A percentile compares a stretch with the other conserved stretches of the same genome.
Conservation (phyloP, 2,797 vertebrate genomes). For the Anas bernieri region DNA sequence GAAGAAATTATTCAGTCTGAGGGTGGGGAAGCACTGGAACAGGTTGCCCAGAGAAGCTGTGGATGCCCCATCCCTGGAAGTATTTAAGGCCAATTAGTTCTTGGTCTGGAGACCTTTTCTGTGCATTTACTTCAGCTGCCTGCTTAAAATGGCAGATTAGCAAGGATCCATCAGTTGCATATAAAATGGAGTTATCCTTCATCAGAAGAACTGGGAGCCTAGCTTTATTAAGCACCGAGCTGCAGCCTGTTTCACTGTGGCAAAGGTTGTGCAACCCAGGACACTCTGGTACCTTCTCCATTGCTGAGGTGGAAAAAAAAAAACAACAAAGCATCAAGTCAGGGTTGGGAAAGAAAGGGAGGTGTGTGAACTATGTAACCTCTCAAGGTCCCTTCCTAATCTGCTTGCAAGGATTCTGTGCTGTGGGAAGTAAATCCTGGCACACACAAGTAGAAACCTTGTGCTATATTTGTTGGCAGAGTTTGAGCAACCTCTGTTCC, state of each 20-base stretch:
- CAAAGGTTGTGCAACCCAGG: background rate
- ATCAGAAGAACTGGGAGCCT: background rate
- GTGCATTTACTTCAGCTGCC: background rate
- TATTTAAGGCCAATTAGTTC: background rate
- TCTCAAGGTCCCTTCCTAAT: background rate
- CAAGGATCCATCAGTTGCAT: background rate
- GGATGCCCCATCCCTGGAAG: too few species aligned
- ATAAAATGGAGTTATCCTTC: background rate
- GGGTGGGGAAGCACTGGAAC: too few species aligned
- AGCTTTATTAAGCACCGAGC: background rate
- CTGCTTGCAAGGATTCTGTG: background rate
- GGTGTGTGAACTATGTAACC: background rate
- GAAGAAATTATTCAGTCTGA: too few species aligned
- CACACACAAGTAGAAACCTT: background rate
- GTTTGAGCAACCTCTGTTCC: background rate
- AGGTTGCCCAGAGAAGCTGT: too few species aligned
- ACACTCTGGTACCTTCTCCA: background rate
- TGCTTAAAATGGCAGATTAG: background rate
- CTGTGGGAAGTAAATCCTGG: background rate
- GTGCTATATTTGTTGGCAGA: constrained; percentile 15
- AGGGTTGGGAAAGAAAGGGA: background rate
- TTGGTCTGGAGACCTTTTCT: background rate
- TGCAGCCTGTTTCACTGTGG: background rate
- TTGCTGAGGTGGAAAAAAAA: background rate
- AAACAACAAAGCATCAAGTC: background rate